phyloP scores from a whole-genome alignment of 2,797 vertebrate genomes.

The Bryconaethiops microstoma region DNA sequence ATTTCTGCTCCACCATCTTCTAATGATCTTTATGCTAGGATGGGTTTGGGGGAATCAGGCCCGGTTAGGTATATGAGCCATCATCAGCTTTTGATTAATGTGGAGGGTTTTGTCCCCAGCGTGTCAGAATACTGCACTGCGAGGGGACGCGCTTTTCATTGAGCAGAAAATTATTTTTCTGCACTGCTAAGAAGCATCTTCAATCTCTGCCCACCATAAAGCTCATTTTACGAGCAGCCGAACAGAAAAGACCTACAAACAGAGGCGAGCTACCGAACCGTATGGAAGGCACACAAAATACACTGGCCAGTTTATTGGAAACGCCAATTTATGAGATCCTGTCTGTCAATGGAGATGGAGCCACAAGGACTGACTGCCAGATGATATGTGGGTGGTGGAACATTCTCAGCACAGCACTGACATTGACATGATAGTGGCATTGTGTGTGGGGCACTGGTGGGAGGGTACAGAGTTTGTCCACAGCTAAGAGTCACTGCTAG shows the following conservation, averaged over 20 bases:
- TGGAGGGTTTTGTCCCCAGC: constrained; percentile 33
- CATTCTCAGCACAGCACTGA: neutral
- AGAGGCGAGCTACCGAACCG: neutral
- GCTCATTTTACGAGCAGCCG: constrained; percentile 11
- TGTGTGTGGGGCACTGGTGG: neutral
- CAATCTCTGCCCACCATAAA: constrained; percentile 18
- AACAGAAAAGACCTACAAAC: neutral
- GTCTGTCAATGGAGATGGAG: neutral
- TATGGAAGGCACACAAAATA: neutral
- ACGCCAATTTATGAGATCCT: neutral
- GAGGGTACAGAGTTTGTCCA: neutral
- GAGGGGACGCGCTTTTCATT: constrained; percentile 15
- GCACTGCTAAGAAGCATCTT: constrained; percentile 18
- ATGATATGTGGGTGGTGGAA: neutral
- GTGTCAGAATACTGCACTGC: constrained; percentile 15
- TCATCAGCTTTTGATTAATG: constrained; percentile 49
- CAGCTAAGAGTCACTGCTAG: too few species aligned
- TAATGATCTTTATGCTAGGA: constrained; percentile 42
- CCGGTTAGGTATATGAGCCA: constrained; percentile 16
- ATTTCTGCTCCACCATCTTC: constrained; percentile 5
- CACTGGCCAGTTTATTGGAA: neutral
- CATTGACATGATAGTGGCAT: neutral
- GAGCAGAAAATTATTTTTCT: constrained; percentile 45
- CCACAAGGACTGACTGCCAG: neutral
- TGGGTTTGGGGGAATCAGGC: constrained; percentile 1